Conservation (phyloP, 1,140 invertebrate genomes). For the Trypoxylus dichotomus region DNA sequence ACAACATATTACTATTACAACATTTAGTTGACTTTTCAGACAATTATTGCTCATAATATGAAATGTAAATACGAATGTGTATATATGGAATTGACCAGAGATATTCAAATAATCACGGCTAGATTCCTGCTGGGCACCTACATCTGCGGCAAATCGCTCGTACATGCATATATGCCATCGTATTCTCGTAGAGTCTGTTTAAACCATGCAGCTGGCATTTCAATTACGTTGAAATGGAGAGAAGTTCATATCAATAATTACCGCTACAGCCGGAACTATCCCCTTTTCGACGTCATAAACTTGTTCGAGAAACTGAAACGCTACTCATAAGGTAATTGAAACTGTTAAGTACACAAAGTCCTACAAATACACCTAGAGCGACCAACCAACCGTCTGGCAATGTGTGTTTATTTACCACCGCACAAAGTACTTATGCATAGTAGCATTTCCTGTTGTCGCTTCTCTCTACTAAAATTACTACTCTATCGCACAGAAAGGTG, state of each 20-base stretch:
- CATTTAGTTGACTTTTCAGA: no score
- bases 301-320: conserved; percentile 22
- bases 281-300: conserved; percentile 1
- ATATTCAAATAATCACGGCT: neutral
- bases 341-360: conserved; percentile 25
- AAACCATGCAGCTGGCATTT: no score
- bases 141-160: neutral
- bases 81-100: no score
- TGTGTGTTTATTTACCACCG: conserved; percentile 10
- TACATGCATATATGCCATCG: neutral
- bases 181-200: neutral
- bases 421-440: neutral
- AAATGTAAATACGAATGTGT: no score
- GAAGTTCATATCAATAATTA: conserved; percentile 13
- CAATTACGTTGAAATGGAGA: no score
- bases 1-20: no score
- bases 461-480: neutral
- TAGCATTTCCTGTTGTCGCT: neutral
- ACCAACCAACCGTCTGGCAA: neutral
- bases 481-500: neutral
- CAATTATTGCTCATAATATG: no score
- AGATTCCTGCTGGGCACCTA: no score
- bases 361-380: conserved; percentile 20
- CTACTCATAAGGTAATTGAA: conserved; percentile 25
- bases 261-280: neutral